Conservation (phyloP, 2,113 vertebrate genomes). For the Noturus placidus region DNA sequence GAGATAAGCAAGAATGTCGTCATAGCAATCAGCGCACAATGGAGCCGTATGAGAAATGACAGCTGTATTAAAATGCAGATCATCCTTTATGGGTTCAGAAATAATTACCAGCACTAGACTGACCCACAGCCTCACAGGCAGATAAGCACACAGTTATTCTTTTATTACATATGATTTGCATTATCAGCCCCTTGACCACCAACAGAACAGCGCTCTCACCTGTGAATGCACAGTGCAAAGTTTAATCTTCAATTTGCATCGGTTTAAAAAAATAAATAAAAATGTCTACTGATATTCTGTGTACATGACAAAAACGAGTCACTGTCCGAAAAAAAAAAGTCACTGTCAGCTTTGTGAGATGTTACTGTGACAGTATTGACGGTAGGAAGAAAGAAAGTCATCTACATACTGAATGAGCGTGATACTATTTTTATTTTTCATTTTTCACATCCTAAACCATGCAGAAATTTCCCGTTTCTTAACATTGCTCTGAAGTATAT, state of each 20-base stretch:
- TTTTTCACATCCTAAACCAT: no score
- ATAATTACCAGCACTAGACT: constrained; percentile 36
- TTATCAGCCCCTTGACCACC: constrained; percentile 31
- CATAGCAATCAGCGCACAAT: constrained; percentile 46
- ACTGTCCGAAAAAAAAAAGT: background rate
- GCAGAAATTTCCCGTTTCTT: no score
- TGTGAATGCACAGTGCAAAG: background rate
- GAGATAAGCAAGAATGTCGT: constrained; percentile 31
- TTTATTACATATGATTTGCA: constrained; percentile 35
- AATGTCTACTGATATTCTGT: background rate
- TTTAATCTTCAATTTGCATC: constrained; percentile 3
- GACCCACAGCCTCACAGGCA: background rate
- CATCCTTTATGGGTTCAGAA: constrained; percentile 19
- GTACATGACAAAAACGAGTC: background rate
- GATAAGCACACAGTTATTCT: constrained; percentile 25
- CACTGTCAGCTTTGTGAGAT: background rate
- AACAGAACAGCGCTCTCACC: background rate
- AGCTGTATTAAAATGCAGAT: constrained; percentile 49
- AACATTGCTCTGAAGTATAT: no score
- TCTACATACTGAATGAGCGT: background rate
- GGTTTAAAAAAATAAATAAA: background rate
- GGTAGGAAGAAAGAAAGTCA: background rate
- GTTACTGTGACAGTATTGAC: background rate
- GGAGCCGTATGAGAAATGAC: constrained; percentile 10
- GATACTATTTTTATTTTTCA: no score